Evolutionary conservation across 2,888 invertebrate genomes (phyloP), one percentile per base, ranked within the genome.

Genomic region (Papilio protenor): DNA sequence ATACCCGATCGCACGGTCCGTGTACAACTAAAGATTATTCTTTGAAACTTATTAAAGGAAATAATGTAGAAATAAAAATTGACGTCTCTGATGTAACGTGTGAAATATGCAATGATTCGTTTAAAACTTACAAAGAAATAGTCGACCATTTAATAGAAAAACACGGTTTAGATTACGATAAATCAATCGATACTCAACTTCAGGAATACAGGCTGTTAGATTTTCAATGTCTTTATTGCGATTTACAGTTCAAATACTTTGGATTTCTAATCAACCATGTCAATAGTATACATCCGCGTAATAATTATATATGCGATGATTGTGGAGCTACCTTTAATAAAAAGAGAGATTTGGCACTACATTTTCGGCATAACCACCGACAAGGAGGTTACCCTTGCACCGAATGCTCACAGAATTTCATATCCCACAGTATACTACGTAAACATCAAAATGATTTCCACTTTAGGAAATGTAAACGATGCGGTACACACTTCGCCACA

Each of bases 61-160:
- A 85, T 55, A 84, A 90, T 27, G 83, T 90, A 0, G 90, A 91
- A 80, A 87, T 94, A 1, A 92, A 92, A 81, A 84, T 94, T 8
- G 94, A 94, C 73, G 89, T 93, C 1, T 94, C 94, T 0, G 89
- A 91, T 78, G 87, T 93, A 1, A 75, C 80, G 14, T 94, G 94
- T 79, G 88, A 91, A 55, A 85, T 93, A 16, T 94, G 94, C 81
- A 87, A 85, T 49, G 89, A 89, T 76, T 83, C 87, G 0, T 93
- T 92, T 73, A 81, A 81, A 14, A 84, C 79, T 73, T 83, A 90
- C 18, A 82, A 86, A 3, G 90, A 91, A 71, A 85, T 93, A 11
- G 82, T 94, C 5, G 89, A 91, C 76, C 94, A 94, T 86, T 86
- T 94, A 76, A 89, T 89, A 55, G 83, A 80, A 2, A 89, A 90